Base-by-base conservation (phyloP, 2,888 invertebrate genomes). In the Dasysyrphus albostriatus region DNA sequence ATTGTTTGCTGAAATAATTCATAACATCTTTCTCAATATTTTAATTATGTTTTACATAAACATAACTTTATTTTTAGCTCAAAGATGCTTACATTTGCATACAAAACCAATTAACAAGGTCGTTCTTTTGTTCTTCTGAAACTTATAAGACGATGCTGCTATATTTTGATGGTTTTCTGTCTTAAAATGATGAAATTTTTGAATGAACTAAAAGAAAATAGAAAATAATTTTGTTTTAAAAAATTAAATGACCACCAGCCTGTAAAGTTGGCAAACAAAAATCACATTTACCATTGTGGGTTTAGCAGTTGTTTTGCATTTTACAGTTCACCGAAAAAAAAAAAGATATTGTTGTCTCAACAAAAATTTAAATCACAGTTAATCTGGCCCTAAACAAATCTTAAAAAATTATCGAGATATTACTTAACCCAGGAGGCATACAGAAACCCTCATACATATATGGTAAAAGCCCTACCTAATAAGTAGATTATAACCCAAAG, bases 1-100 rank as follows among this genome's bases (percentile, higher is more conserved):
- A 44, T 63, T 29, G 44, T 44, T 9, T 16, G 29, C 44, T 29
- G 24, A 63, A n/a, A 44, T 29, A 63, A 29, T 63, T 44, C 42
- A 44, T 14, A 63, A 44, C 29, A 44, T 32, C n/a, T 63, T 63
- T 63, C 44, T 44, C n/a, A 63, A 63, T 44, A 63, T 44, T 63
- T 63, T 63, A 16, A 63, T 44, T 63, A 44, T 32, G n/a, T 44
- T 63, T 44, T 32, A 29, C 32, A 44, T 58, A 5, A 19, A 44
- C 32, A 59, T 37, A 37, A 37, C 1, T 14, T 61, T 39, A 12
- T 24, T 14, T 24, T 24, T 12, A 14, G 5, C 8, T 44, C 8
- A 9, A 34, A 42, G 49, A 5, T 29, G n/a, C n/a, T 63, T n/a
- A n/a, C 42, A 63, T 63, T 63, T 63, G 61, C 61, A 63, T 63